Evolutionary conservation across 2,888 invertebrate species (phyloP), one percentile per base, ranked within the genome.

Genomic region (Zele albiditarsus): DNA sequence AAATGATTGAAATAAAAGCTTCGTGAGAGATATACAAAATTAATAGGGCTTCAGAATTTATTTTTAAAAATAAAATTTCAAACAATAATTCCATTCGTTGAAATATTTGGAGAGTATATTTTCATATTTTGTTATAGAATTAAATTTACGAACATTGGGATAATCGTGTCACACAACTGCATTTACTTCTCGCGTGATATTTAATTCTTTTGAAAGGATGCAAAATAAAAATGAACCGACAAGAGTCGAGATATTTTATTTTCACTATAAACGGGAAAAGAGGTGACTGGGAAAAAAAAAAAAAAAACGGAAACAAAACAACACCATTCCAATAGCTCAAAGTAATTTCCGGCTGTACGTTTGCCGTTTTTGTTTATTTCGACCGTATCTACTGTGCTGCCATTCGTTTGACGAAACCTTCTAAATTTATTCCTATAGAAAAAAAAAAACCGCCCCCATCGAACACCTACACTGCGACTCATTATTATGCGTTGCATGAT

Each of bases 401-500:
- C 60, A 27, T 60, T 60, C 28, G 16, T 28, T 60, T 28, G 60
- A 60, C 27, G n/a, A 60, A 60, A 60, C 12, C 53, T 20, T 20
- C 20, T 53, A 6, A 53, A 53, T 53, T 53, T 53, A 53, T 53
- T 53, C 46, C n/a, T 3, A 46, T n/a, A 46, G n/a, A 20, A 6
- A n/a, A 53, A 53, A 53, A 53, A 53, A 53, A 53, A 20, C 3
- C 2, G 8, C n/a, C 20, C 53, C 53, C 4, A 53, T 53, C 20
- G 53, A 53, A 2, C 53, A 53, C 20, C 20, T 20, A 23, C 20
- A 53, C 20, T 71, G 68, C 71, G 67, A 74, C 75, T 76, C 75
- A 79, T 82, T 81, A 77, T 79, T 82, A 82, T 78, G 80, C 81
- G 69, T 66, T 75, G 78, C 80, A 79, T 73, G 80, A 81, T 78